Percentiles rank a stretch among this genome's conserved stretches.
These are phyloP conservation scores for Avahi laniger DNA, from an alignment of 2,797 vertebrate species.

Conservation along the genomic window DNA sequence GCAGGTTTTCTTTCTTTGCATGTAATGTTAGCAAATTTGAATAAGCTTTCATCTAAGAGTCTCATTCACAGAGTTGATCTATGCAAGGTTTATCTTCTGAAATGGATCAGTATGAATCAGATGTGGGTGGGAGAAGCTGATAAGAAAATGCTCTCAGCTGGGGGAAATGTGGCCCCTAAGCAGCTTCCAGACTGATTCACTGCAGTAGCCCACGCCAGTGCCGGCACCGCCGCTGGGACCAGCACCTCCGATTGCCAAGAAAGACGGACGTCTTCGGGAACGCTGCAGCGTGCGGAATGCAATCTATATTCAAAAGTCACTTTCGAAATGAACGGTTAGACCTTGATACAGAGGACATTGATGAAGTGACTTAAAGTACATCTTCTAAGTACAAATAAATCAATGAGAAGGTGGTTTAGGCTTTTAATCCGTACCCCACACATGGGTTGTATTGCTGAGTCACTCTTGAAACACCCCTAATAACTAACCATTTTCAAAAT, in stretches of 20 bases:
- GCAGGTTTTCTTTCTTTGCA: not conserved
- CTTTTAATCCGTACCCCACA: not conserved
- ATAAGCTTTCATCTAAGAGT: not conserved
- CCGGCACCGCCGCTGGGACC: not conserved
- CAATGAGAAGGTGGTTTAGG: not conserved
- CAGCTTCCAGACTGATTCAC: not conserved
- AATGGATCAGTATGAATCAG: not conserved
- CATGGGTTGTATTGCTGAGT: accelerated
- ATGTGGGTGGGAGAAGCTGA: not conserved
- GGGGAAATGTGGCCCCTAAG: not conserved
- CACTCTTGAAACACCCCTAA: too few relatives aligned
- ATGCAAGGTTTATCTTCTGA: not conserved
- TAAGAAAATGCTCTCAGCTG: not conserved
- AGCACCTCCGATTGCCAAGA: not conserved
- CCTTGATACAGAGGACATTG: not conserved
- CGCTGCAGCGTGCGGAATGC: accelerated
- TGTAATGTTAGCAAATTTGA: not conserved
- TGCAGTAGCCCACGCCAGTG: not conserved
- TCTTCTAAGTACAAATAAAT: not conserved
- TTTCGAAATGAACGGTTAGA: not conserved
- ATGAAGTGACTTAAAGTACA: not conserved
- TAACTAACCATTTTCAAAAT: not conserved
- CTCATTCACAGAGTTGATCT: not conserved
- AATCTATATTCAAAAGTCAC: not conserved
- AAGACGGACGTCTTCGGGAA: accelerated